phyloP scores from a whole-genome alignment of 2,888 invertebrate species.

The Thera obeliscata region DNA sequence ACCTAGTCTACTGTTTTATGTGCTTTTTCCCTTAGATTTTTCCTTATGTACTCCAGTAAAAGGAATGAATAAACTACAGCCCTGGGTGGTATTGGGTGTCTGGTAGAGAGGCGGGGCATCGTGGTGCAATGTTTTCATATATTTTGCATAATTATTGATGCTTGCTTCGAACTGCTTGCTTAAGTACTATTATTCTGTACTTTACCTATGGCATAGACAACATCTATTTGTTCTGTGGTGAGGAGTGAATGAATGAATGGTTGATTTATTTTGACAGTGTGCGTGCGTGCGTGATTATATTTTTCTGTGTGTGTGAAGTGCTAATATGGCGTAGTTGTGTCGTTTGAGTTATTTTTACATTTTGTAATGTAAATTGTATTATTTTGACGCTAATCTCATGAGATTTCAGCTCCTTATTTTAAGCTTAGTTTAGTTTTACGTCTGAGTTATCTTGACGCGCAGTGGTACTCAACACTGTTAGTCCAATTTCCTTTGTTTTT shows the following conservation, averaged over 20 bases:
- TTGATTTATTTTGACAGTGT: neutral
- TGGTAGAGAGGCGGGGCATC: no score
- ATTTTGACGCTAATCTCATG: slow-evolving; percentile 74
- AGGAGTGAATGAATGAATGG: neutral
- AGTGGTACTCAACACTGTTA: slow-evolving; percentile 53
- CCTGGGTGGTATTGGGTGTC: no score
- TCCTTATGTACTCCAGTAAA: no score
- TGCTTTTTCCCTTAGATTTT: no score
- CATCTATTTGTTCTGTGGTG: neutral
- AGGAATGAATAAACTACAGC: no score
- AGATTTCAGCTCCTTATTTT: slow-evolving; percentile 68
- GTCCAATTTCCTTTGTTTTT: slow-evolving; percentile 63
- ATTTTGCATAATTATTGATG: no score
- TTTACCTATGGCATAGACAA: no score
- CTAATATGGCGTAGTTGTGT: slow-evolving; percentile 72
- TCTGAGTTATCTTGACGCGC: slow-evolving; percentile 48
- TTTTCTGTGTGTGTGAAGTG: slow-evolving; percentile 40
- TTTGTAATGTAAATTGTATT: slow-evolving; percentile 73
- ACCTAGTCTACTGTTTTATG: no score
- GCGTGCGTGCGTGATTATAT: slow-evolving; percentile 13
- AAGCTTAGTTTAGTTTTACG: slow-evolving; percentile 47
- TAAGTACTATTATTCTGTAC: neutral
- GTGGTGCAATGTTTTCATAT: no score
- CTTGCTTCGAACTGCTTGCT: no score
- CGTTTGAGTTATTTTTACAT: slow-evolving; percentile 73